Percentiles rank a stretch among this genome's conserved stretches.
Evolutionary conservation across 2,113 vertebrate species (phyloP).

Genomic region (Scalopus aquaticus): DNA sequence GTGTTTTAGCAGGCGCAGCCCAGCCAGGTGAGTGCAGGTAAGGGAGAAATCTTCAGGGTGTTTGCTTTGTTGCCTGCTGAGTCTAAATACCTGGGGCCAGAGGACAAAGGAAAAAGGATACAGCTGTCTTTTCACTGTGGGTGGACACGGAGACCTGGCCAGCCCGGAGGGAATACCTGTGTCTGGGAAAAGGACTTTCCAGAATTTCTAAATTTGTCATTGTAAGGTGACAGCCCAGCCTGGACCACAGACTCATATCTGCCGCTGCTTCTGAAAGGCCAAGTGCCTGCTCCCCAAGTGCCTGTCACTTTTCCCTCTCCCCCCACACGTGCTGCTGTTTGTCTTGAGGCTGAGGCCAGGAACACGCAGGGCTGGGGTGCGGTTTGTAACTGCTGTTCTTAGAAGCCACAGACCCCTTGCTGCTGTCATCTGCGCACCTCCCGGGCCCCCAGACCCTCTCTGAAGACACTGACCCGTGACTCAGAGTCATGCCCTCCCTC

Average conservation of each 20-base stretch:
- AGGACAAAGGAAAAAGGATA: background rate
- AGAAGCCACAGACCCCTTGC: too few species aligned
- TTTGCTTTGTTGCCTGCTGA: too few species aligned
- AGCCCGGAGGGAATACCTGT: background rate
- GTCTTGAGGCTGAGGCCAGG: background rate
- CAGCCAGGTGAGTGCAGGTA: background rate
- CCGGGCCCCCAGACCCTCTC: background rate
- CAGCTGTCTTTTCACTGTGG: background rate
- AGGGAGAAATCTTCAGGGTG: too few species aligned
- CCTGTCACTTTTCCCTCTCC: accelerated
- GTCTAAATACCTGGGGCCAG: background rate
- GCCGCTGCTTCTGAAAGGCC: background rate
- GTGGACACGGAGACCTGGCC: background rate
- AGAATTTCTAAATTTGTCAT: background rate
- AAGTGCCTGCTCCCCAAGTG: background rate
- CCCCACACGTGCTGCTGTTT: background rate
- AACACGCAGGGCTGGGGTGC: too few species aligned
- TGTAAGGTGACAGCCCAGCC: background rate
- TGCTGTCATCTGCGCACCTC: background rate
- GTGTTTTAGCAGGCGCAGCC: background rate
- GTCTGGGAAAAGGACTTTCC: too few species aligned
- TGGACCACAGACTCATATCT: background rate
- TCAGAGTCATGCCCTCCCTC: background rate
- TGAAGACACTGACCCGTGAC: background rate
- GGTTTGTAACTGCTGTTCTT: background rate